Evolutionary conservation across 2,797 vertebrate species (phyloP).

Genomic region (Phataginus tetradactyla): DNA sequence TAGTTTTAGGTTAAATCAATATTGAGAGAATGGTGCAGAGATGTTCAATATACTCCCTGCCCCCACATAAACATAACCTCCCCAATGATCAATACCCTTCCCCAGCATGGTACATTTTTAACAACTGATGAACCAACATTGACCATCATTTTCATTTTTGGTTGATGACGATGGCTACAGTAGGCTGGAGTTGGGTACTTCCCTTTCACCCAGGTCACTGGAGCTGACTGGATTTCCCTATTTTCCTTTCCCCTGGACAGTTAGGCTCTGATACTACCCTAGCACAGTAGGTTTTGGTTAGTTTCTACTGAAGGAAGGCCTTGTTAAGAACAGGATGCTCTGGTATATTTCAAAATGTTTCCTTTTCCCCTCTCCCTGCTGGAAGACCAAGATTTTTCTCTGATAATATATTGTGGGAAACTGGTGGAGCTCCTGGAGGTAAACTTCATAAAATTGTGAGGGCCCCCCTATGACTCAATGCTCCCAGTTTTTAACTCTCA

Average conservation of each 20-base stretch:
- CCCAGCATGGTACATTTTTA: background rate
- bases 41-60: background rate
- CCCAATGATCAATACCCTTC: background rate
- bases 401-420: background rate
- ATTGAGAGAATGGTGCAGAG: background rate
- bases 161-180: background rate
- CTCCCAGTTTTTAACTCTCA: background rate
- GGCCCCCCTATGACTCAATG: background rate
- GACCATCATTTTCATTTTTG: too few species aligned
- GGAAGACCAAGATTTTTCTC: background rate
- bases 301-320: background rate
- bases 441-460: background rate
- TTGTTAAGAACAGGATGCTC: background rate
- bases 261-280: background rate
- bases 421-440: background rate
- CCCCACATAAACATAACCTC: too few species aligned
- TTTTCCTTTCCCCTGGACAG: background rate
- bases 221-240: background rate
- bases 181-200: background rate
- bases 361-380: background rate
- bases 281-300: background rate
- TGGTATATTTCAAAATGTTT: background rate
- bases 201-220: background rate
- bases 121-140: background rate
- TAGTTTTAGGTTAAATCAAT: background rate